Evolutionary conservation across 2,113 vertebrate species (phyloP).

Genomic region (Coturnix japonica): DNA sequence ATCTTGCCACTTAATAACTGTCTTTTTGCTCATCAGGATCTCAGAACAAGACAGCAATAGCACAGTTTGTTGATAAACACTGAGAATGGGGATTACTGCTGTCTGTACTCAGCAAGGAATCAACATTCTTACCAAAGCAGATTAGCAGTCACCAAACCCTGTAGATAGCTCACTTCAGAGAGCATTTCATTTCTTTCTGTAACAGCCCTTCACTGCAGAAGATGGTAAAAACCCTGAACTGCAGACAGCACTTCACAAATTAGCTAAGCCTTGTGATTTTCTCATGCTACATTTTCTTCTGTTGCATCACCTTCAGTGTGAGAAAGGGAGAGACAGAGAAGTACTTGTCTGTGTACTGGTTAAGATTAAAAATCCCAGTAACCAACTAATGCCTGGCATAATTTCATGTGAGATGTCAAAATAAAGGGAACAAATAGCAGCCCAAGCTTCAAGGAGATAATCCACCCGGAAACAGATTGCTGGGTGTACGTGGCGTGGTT

Average conservation of each 20-base stretch:
- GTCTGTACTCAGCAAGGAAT: neutral
- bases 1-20: neutral
- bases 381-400: neutral
- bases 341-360: neutral
- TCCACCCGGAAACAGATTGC: conserved; percentile 27
- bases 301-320: neutral
- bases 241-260: neutral
- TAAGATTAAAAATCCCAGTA: neutral
- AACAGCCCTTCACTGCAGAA: neutral
- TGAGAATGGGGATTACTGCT: neutral
- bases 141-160: neutral
- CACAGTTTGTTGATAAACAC: neutral
- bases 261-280: neutral
- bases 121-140: neutral
- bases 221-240: neutral
- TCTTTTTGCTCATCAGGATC: neutral
- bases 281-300: neutral
- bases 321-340: neutral
- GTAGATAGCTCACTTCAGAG: neutral
- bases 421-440: neutral
- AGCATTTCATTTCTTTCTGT: neutral
- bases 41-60: neutral
- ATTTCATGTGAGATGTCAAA: conserved; percentile 6
- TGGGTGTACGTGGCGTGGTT: neutral
- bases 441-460: neutral